These are phyloP conservation scores for Himalopsyche tibetana DNA, from an alignment of 2,888 invertebrate genomes.

Conservation along the genomic window DNA sequence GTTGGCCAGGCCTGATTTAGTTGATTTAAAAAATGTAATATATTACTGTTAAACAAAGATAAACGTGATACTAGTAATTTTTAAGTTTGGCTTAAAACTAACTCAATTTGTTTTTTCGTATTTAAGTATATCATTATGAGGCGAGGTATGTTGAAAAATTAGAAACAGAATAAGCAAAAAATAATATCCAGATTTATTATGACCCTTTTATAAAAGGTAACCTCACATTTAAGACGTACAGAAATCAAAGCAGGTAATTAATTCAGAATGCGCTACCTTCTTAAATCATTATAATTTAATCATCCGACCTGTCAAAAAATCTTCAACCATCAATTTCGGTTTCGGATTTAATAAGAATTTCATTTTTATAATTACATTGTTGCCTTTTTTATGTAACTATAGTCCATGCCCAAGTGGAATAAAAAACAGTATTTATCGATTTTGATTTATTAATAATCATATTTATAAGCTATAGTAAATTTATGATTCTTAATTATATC, in stretches of 20 bases:
- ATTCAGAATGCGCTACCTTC: slow-evolving; percentile 35
- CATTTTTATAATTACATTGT: slow-evolving; percentile 26
- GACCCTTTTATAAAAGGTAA: slow-evolving; percentile 27
- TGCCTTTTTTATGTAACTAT: neutral
- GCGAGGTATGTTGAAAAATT: no score
- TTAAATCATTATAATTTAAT: slow-evolving; percentile 43
- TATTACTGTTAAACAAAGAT: no score
- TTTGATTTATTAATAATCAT: slow-evolving; percentile 60
- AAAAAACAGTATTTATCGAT: slow-evolving; percentile 48
- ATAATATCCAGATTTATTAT: slow-evolving; percentile 24
- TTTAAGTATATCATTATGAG: no score
- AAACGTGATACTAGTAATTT: no score
- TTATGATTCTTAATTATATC: slow-evolving; percentile 63
- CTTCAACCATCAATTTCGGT: slow-evolving; percentile 36
- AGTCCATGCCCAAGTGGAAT: neutral
- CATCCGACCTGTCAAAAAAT: slow-evolving; percentile 36
- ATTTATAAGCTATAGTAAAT: slow-evolving; percentile 51
- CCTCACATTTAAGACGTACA: slow-evolving; percentile 13
- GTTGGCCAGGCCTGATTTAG: no score
- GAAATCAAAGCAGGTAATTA: slow-evolving; percentile 38
- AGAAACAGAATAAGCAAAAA: neutral
- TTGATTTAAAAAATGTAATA: no score
- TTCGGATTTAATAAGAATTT: slow-evolving; percentile 34
- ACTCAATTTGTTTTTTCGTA: no score
- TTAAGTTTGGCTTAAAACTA: no score